phyloP scores from a whole-genome alignment of 2,888 invertebrate genomes.

The Julus scanicus region DNA sequence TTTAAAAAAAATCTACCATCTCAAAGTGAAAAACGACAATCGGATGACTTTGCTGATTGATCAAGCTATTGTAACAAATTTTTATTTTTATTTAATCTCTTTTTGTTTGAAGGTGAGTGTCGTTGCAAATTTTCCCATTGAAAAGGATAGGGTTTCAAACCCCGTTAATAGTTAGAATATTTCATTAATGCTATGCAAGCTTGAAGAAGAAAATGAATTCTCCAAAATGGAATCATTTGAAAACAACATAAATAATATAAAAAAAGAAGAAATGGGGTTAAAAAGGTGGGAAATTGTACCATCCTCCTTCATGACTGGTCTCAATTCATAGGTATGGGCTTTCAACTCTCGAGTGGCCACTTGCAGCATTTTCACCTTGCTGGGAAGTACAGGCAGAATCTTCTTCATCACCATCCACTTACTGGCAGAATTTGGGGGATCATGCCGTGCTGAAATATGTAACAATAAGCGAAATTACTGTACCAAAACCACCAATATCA shows the following conservation, averaged over 20 bases:
- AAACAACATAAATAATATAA: background rate
- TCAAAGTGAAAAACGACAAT: too few species aligned
- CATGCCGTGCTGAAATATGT: conserved; percentile 52
- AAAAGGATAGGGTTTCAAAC: too few species aligned
- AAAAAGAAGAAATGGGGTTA: background rate
- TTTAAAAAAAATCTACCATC: too few species aligned
- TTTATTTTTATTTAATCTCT: too few species aligned
- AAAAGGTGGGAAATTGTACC: conserved; percentile 50
- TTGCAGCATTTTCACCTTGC: conserved; percentile 57
- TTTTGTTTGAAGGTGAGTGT: too few species aligned
- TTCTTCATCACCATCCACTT: conserved; percentile 57
- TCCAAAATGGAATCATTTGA: background rate
- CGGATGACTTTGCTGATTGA: too few species aligned
- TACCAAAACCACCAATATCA: background rate
- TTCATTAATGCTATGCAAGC: too few species aligned
- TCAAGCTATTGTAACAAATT: too few species aligned
- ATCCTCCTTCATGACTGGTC: conserved; percentile 47
- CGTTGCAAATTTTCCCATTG: too few species aligned
- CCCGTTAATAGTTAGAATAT: too few species aligned
- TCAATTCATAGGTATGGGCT: conserved; percentile 47
- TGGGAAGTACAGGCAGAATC: conserved; percentile 58
- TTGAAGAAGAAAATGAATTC: background rate
- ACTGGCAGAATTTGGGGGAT: conserved; percentile 48
- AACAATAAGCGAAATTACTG: background rate
- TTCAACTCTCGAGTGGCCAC: conserved; percentile 52